A percentile compares a stretch with the other conserved stretches of the same genome.
phyloP scores from a whole-genome alignment of 1,140 invertebrate species.

The Papilio glaucus region DNA sequence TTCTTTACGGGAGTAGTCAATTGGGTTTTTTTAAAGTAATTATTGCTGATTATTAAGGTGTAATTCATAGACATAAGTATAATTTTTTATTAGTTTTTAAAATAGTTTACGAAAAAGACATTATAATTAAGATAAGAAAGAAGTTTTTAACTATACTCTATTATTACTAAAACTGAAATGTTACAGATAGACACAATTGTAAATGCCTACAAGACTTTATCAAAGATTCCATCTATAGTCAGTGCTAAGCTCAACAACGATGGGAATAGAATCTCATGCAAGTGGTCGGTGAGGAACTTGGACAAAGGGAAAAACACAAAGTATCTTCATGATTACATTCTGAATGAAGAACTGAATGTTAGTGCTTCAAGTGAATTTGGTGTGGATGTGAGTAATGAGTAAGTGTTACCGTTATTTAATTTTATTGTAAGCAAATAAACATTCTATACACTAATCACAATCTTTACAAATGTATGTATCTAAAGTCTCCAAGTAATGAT shows the following conservation, averaged over 20 bases:
- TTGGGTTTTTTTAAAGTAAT: no score
- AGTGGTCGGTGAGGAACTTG: conserved; percentile 86
- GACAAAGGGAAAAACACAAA: conserved; percentile 85
- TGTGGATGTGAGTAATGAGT: conserved; percentile 86
- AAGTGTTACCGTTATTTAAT: conserved; percentile 62
- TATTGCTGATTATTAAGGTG: no score
- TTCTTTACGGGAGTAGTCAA: no score
- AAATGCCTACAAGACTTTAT: conserved; percentile 84
- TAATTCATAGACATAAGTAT: no score
- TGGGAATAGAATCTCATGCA: conserved; percentile 65
- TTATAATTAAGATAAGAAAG: no score
- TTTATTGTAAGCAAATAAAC: conserved; percentile 34
- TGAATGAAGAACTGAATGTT: conserved; percentile 82
- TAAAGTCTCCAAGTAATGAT: no score
- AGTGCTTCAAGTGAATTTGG: conserved; percentile 79
- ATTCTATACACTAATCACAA: no score
- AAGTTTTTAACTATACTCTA: no score
- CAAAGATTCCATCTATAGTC: conserved; percentile 83
- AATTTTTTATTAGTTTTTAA: no score
- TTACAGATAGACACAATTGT: conserved; percentile 86
- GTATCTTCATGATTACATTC: conserved; percentile 82
- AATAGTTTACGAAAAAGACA: no score
- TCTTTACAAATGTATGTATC: no score
- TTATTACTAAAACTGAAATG: conserved; percentile 23
- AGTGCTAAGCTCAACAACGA: conserved; percentile 82